Percentiles rank a stretch among this genome's conserved stretches.
These are phyloP conservation scores for Mermis nigrescens DNA, from an alignment of 2,888 invertebrate species.

Conservation along the genomic window DNA sequence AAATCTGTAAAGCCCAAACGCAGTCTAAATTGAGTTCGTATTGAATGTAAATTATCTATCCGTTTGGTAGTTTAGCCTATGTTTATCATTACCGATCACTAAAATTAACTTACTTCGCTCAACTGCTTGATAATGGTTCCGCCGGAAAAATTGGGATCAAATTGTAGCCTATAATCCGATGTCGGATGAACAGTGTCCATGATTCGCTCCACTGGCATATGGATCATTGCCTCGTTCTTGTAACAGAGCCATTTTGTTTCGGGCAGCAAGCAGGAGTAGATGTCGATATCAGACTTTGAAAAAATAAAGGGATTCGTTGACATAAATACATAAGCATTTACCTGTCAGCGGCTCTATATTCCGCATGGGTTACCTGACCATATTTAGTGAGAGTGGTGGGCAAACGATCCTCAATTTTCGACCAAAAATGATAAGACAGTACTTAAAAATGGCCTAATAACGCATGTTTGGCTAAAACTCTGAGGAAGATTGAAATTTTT, in stretches of 20 bases:
- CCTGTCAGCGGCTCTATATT: neutral
- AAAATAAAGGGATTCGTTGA: neutral
- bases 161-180: neutral
- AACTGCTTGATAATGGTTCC: neutral
- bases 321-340: neutral
- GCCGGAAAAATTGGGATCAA: neutral
- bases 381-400: no score
- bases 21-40: no score
- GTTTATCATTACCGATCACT: neutral
- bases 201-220: neutral
- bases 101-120: neutral
- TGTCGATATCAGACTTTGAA: neutral
- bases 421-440: no score
- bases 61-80: no score
- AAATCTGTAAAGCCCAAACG: no score
- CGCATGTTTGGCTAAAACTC: neutral
- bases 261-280: neutral
- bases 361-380: no score
- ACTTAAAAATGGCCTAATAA: neutral
- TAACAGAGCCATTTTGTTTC: neutral
- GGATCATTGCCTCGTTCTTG: neutral
- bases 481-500: no score
- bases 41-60: no score
- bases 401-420: no score
- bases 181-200: neutral